phyloP scores from a whole-genome alignment of 2,113 vertebrate genomes.

The Thalassarche chlororhynchos region DNA sequence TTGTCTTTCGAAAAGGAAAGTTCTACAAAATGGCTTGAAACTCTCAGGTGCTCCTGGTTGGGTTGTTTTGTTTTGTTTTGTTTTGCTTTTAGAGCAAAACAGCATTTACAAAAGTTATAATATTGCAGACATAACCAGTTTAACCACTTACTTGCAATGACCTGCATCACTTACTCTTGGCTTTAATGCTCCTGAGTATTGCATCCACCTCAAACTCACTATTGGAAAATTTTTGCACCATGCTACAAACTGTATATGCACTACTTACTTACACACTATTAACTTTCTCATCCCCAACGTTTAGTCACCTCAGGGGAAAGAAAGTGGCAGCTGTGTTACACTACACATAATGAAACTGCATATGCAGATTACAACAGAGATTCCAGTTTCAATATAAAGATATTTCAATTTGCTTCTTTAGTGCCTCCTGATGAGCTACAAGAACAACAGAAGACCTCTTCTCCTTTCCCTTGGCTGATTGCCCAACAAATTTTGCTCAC shows the following conservation, averaged over 20 bases:
- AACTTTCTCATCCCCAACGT: not conserved
- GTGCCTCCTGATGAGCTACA: not conserved
- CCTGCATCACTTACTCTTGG: not conserved
- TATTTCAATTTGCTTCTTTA: not conserved
- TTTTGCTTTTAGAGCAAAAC: not conserved
- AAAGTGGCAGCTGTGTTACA: not conserved
- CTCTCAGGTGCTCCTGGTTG: not conserved
- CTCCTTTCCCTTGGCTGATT: slow-evolving; percentile 35
- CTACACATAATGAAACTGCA: not conserved
- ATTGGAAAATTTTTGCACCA: accelerated
- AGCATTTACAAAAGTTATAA: not conserved
- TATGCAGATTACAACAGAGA: not conserved
- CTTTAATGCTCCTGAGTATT: not conserved
- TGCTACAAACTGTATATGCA: not conserved
- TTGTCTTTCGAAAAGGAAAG: not conserved
- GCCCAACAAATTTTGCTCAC: slow-evolving; percentile 65
- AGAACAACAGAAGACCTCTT: not conserved
- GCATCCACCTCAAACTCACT: not conserved
- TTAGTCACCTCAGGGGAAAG: not conserved
- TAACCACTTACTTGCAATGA: not conserved
- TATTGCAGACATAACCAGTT: not conserved
- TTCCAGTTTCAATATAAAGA: not conserved
- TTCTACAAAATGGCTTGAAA: not conserved
- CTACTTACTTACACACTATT: not conserved
- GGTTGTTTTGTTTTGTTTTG: not conserved